These are phyloP conservation scores for Alitta virens DNA, from an alignment of 2,888 invertebrate species.

Conservation along the genomic window DNA sequence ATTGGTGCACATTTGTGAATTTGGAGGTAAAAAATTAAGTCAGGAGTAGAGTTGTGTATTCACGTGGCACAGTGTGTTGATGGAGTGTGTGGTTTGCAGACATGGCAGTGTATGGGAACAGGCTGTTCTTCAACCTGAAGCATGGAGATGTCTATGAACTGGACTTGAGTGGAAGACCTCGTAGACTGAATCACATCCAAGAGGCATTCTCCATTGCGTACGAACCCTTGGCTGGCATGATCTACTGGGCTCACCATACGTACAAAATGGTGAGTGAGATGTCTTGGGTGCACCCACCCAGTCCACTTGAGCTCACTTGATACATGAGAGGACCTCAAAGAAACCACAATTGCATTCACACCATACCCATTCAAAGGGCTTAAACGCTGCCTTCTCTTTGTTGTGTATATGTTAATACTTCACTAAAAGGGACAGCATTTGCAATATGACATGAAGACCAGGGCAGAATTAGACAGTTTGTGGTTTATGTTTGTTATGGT, in stretches of 20 bases:
- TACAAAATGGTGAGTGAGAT: conserved; percentile 71
- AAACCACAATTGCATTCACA: neutral
- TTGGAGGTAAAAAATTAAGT: no score
- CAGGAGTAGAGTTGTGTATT: no score
- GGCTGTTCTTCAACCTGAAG: conserved; percentile 74
- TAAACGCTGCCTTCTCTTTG: no score
- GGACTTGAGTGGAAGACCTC: conserved; percentile 63
- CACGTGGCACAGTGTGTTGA: no score
- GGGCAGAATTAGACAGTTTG: no score
- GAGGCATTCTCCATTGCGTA: conserved; percentile 78
- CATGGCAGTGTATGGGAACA: conserved; percentile 75
- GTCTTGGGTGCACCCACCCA: neutral
- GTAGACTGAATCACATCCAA: conserved; percentile 59
- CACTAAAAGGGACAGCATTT: no score
- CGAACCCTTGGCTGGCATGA: conserved; percentile 85
- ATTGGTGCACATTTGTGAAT: no score
- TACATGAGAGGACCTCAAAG: neutral
- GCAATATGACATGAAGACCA: no score
- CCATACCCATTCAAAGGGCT: neutral
- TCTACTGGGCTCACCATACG: conserved; percentile 88
- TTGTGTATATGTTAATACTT: no score
- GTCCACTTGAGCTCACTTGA: neutral
- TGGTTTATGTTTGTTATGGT: no score
- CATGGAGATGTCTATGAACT: conserved; percentile 71
- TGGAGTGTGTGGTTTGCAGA: conserved; percentile 61